Evolutionary conservation across 2,888 invertebrate genomes (phyloP), one percentile per base, ranked within the genome.

Genomic region (Atrina japonica): DNA sequence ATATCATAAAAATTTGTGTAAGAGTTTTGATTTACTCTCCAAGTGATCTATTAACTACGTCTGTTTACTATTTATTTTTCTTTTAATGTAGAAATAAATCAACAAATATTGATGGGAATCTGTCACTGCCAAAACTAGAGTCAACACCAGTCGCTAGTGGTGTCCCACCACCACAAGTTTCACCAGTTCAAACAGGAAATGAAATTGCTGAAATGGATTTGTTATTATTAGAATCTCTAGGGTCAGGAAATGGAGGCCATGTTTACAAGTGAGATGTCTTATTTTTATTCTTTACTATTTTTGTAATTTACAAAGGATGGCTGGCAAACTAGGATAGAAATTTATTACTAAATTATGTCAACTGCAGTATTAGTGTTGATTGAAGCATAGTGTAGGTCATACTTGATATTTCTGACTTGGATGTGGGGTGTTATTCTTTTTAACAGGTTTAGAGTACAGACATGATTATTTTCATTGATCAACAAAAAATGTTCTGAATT

Each of bases 161-260:
- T 25, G 1, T 23, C 9, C 52, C 21, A 11, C 23, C 45, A 14
- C 66, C 66, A 18, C 56, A 14, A 21, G 45, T 43, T 55, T 40
- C 23, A 40, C 55, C 16, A 27, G 56, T 14, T 18, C 56, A 18
- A 25, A 40, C n/a, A 41, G 64, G 40, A 47, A n/a, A n/a, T n/a
- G n/a, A n/a, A n/a, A n/a, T n/a, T n/a, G n/a, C n/a, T 21, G 86
- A 85, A 23, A 68, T 73, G 14, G 86, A 89, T 68, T 68, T 90
- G 18, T 77, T 83, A 50, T 73, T 80, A 63, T 53, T 86, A 27
- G 81, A 83, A 29, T 25, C 84, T 11, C 70, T 90, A n/a, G 90
- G 90, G 9, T 73, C 75, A n/a, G 90, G 90, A 1, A 87, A 84
- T 76, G 86, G 88, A 30, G 90, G 89, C 11, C 79, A 81, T 40